Evolutionary conservation across 2,113 vertebrate species (phyloP).

Genomic region (Camelus bactrianus): DNA sequence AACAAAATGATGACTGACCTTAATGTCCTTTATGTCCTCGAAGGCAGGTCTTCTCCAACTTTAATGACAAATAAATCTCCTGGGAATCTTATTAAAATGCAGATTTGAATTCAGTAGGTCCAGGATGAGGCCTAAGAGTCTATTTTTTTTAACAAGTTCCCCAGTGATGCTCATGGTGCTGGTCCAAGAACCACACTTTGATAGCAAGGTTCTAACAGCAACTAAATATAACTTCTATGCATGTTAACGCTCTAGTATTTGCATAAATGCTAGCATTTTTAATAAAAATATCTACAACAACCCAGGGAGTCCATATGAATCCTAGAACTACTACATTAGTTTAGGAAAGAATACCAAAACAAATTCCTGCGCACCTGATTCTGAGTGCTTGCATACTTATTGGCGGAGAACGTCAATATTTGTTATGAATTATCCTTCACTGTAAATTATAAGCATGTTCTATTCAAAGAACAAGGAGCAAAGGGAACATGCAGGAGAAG

Average conservation of each 20-base stretch:
- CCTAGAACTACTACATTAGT: background rate
- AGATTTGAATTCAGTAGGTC: background rate
- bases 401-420: background rate
- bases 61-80: background rate
- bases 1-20: background rate
- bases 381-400: background rate
- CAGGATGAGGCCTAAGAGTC: background rate
- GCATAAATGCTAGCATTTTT: background rate
- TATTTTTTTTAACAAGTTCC: slow-evolving; percentile 13
- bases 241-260: background rate
- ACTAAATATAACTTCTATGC: background rate
- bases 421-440: background rate
- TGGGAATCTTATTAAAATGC: background rate
- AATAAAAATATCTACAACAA: background rate
- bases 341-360: background rate
- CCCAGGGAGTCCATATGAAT: background rate
- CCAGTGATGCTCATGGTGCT: background rate
- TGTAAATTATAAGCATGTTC: background rate
- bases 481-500: background rate
- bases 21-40: background rate
- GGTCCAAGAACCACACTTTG: background rate
- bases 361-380: background rate
- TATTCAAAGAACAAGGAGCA: background rate
- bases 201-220: background rate
- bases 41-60: background rate